Base-by-base conservation (phyloP, 2,797 vertebrate species). In the Gymnothorax reevesii region DNA sequence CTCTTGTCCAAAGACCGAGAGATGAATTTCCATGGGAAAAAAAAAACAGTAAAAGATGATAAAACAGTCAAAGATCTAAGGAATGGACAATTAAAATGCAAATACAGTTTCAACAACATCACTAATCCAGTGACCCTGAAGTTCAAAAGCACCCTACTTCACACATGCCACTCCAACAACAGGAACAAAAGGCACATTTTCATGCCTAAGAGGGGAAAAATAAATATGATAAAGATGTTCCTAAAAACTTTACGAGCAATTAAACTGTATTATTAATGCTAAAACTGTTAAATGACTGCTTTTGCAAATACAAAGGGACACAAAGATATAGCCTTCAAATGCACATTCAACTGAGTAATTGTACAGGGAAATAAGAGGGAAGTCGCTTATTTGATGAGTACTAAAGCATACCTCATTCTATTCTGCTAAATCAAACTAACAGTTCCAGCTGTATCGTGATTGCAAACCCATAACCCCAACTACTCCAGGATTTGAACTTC, bases 401-500 rank as follows among this genome's bases (percentile, higher is more conserved):
- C 75, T 25, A 71, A 22, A 79, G 15, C 49, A 79, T 79, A 7
- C 7, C 15, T 49, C 42, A 79, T 52, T 42, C 42, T 5, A 69
- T 25, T 69, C 64, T 69, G 64, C 9, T 17, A 33, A 80, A 54
- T 54, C 2, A 8, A 54, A n/a, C 17, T 20, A 54, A 22, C 77
- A 80, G 7, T 77, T 7, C 17, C 49, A 54, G 17, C 77, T 55
- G 7, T 77, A 5, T 8, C 20, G 33, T 8, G 73, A 77, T 20
- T 52, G 7, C 73, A 77, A 52, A 13, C 8, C 69, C 69, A 73
- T 20, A 54, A 9, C 77, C 49, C 17, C 52, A 55, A 54, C 77
- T 80, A 55, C 55, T 80, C 7, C 54, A 80, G 77, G 25, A 80
- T 80, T 20, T 52, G 75, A 49, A 75, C 71, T 77, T 77, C 20